Evolutionary conservation across 2,113 vertebrate genomes (phyloP).

Genomic region (Plestiodon gilberti): DNA sequence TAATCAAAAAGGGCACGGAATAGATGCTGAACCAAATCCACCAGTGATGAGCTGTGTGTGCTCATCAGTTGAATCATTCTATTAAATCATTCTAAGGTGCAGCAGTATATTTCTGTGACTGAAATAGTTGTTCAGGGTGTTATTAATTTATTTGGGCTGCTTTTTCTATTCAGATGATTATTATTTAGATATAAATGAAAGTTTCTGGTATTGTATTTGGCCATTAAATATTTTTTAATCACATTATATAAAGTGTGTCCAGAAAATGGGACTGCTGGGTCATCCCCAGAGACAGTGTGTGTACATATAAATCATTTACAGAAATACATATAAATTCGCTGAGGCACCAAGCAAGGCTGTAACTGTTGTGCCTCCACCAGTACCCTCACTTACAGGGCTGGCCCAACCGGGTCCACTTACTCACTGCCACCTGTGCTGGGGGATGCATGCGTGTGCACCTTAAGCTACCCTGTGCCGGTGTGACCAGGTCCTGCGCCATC

Average conservation of each 20-base stretch:
- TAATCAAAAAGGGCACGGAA: background rate
- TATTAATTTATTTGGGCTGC: background rate
- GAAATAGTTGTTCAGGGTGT: background rate
- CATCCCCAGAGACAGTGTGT: background rate
- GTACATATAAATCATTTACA: too few species aligned
- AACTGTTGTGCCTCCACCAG: too few species aligned
- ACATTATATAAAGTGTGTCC: background rate
- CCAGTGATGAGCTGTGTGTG: background rate
- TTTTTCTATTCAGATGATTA: background rate
- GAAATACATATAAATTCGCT: too few species aligned
- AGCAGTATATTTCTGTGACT: background rate
- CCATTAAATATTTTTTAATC: too few species aligned
- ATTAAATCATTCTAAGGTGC: background rate
- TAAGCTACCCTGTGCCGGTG: too few species aligned
- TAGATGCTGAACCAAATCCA: background rate
- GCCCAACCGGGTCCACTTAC: too few species aligned
- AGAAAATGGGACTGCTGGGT: background rate
- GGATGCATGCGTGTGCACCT: too few species aligned
- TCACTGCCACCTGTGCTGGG: too few species aligned
- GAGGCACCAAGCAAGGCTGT: too few species aligned
- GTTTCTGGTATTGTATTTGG: background rate
- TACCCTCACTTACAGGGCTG: too few species aligned
- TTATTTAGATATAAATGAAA: background rate
- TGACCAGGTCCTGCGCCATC: too few species aligned
- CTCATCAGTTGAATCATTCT: background rate